A percentile compares a stretch with the other conserved stretches of the same genome.
Evolutionary conservation across 2,888 invertebrate species (phyloP).

Genomic region (Andrena bicolor): DNA sequence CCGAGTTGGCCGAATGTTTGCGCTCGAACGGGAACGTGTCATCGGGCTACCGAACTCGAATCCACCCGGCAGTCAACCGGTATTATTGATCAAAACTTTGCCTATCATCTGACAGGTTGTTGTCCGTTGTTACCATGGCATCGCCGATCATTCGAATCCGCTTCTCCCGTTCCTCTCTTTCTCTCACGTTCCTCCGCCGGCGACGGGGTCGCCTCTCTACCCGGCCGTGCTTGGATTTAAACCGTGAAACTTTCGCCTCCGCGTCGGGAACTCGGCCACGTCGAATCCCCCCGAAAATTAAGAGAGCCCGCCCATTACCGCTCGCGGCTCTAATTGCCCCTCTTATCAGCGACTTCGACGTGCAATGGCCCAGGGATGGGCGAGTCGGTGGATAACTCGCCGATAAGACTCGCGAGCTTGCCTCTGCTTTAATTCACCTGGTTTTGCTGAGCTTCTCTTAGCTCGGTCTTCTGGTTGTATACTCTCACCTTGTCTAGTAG

Average conservation of each 20-base stretch:
- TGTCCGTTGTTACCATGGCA: slow-evolving; percentile 84
- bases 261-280: slow-evolving; percentile 58
- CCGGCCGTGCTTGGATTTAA: slow-evolving; percentile 69
- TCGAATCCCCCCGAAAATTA: slow-evolving; percentile 65
- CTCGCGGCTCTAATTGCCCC: slow-evolving; percentile 56
- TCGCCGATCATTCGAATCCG: slow-evolving; percentile 82
- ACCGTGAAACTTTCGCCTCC: slow-evolving; percentile 68
- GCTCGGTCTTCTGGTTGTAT: too few relatives aligned
- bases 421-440: not conserved
- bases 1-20: not conserved
- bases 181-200: slow-evolving; percentile 34
- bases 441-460: not conserved
- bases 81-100: slow-evolving; percentile 85
- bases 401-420: not conserved
- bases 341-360: slow-evolving; percentile 66
- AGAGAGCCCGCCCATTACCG: slow-evolving; percentile 61
- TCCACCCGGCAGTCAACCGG: slow-evolving; percentile 77
- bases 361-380: slow-evolving; percentile 39
- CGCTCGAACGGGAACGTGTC: slow-evolving; percentile 29
- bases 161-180: slow-evolving; percentile 54
- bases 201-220: slow-evolving; percentile 17
- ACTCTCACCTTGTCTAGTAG: too few relatives aligned
- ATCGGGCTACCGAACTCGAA: slow-evolving; percentile 59
- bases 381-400: slow-evolving; percentile 14
- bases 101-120: slow-evolving; percentile 85